Conservation (phyloP, 2,113 vertebrate genomes). For the Poecilia latipinna region DNA sequence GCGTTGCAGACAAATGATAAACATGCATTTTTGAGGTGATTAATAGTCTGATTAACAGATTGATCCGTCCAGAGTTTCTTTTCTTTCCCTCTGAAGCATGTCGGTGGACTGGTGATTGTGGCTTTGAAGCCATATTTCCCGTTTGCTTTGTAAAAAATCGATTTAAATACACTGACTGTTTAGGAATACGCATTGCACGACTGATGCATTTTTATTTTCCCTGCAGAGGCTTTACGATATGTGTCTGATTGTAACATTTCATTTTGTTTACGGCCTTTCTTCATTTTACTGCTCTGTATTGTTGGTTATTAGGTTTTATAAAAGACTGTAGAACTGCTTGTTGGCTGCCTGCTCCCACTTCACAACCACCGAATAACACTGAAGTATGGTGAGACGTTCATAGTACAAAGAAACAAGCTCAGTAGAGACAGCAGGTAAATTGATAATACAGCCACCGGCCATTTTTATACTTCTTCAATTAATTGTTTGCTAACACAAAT, state of each 20-base stretch:
- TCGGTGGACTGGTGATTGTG: slow-evolving; percentile 13
- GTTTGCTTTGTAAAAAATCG: slow-evolving; percentile 31
- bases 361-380: neutral
- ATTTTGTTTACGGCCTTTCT: slow-evolving; percentile 51
- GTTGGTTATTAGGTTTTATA: slow-evolving; percentile 41
- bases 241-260: slow-evolving; percentile 49
- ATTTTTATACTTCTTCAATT: neutral
- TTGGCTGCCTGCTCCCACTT: neutral
- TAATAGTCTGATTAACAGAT: slow-evolving; percentile 73
- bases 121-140: slow-evolving; percentile 42
- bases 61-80: slow-evolving; percentile 60
- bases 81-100: slow-evolving; percentile 19
- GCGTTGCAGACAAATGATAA: slow-evolving; percentile 75
- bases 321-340: slow-evolving; percentile 18
- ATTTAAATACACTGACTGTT: slow-evolving; percentile 43
- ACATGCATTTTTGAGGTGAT: slow-evolving; percentile 74
- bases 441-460: slow-evolving; percentile 19
- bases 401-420: slow-evolving; percentile 26
- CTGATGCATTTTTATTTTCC: slow-evolving; percentile 25
- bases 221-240: slow-evolving; percentile 32
- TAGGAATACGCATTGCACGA: slow-evolving; percentile 28
- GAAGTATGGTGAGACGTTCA: slow-evolving; percentile 15
- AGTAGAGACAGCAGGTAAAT: slow-evolving; percentile 46
- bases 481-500: neutral
- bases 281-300: slow-evolving; percentile 54